phyloP scores from a whole-genome alignment of 2,888 invertebrate species.

The Drosophila helvetica region DNA sequence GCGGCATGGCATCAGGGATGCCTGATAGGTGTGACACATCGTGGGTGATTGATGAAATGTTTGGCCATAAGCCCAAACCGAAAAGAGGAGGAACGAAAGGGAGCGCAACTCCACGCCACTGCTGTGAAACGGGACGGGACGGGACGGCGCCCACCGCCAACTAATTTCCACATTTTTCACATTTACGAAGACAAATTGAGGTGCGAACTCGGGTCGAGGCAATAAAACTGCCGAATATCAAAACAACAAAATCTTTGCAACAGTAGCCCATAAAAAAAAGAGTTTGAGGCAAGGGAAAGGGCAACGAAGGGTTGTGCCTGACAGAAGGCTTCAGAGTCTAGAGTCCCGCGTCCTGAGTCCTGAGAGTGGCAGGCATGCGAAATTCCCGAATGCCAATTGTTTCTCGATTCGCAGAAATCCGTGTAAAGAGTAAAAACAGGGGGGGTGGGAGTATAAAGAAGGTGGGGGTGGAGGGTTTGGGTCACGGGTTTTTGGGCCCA shows the following conservation, averaged over 20 bases:
- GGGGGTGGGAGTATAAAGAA: constrained; percentile 6
- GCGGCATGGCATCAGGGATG: constrained; percentile 3
- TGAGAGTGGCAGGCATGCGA: constrained; percentile 71
- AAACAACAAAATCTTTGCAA: constrained; percentile 76
- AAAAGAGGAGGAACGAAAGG: constrained; percentile 28
- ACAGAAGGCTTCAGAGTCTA: background rate
- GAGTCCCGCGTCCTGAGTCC: background rate
- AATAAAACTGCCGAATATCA: constrained; percentile 82
- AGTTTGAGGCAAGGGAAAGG: constrained; percentile 10
- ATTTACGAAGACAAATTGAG: constrained; percentile 83
- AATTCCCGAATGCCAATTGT: constrained; percentile 76
- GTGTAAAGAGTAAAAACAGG: constrained; percentile 41
- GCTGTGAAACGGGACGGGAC: no score
- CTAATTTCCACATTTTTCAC: constrained; percentile 84
- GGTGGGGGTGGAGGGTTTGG: background rate
- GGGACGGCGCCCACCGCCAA: constrained; percentile 52
- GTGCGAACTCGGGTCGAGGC: constrained; percentile 83
- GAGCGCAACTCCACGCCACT: constrained; percentile 1
- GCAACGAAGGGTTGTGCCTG: constrained; percentile 51
- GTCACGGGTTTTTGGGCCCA: constrained; percentile 28
- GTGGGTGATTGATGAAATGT: constrained; percentile 81
- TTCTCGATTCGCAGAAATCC: constrained; percentile 75
- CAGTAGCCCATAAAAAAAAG: constrained; percentile 55
- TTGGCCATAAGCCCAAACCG: constrained; percentile 36
- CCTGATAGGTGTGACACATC: constrained; percentile 82